Evolutionary conservation across 2,888 invertebrate species (phyloP).

Genomic region (Andrena bicolor): DNA sequence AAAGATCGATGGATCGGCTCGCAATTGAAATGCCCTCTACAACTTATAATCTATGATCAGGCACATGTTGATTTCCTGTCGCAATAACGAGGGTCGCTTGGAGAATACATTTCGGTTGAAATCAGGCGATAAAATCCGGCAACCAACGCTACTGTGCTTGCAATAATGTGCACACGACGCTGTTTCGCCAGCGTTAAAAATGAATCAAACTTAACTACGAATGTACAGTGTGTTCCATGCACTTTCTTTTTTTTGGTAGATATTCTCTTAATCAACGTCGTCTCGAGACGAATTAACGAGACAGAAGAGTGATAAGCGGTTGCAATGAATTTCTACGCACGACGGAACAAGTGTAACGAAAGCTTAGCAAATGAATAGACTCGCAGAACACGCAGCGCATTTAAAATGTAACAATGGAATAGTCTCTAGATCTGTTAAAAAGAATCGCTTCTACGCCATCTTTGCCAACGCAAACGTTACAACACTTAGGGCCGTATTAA

Average conservation of each 20-base stretch:
- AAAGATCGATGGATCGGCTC: constrained; percentile 53
- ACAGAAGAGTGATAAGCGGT: constrained; percentile 28
- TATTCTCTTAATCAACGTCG: constrained; percentile 49
- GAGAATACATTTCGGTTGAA: constrained; percentile 43
- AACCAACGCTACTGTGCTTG: constrained; percentile 47
- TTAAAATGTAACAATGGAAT: constrained; percentile 62
- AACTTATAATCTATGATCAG: constrained; percentile 70
- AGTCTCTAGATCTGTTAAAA: constrained; percentile 62
- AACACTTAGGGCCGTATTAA: constrained; percentile 61
- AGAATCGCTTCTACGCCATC: constrained; percentile 45
- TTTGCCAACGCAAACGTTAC: constrained; percentile 57
- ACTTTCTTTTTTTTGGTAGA: constrained; percentile 65
- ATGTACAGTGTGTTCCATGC: constrained; percentile 57
- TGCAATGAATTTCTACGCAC: constrained; percentile 34
- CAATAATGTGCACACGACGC: constrained; percentile 53
- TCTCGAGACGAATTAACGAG: constrained; percentile 40
- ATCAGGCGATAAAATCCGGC: constrained; percentile 44
- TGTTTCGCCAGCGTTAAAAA: constrained; percentile 65
- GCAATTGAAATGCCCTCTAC: constrained; percentile 68
- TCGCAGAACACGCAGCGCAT: constrained; percentile 45
- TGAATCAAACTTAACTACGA: constrained; percentile 75
- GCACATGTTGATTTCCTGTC: constrained; percentile 68
- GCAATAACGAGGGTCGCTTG: constrained; percentile 56
- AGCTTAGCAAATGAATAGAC: constrained; percentile 60
- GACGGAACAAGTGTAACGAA: constrained; percentile 48